Base-by-base conservation (phyloP, 2,113 vertebrate genomes). In the Sisor rabdophorus region DNA sequence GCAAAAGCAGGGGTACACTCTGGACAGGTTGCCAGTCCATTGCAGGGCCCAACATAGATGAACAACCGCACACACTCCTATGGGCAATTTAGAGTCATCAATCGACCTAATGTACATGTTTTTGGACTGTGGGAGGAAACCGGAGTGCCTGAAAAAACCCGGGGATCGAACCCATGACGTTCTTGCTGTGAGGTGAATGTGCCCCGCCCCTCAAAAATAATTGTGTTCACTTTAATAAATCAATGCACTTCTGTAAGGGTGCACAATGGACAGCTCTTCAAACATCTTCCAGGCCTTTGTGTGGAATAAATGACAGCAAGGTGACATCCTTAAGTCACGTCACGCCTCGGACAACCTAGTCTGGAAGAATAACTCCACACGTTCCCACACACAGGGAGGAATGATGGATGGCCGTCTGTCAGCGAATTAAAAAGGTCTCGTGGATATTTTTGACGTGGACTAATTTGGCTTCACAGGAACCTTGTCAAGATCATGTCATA, bases 361-460 rank as follows among this genome's bases (percentile, higher is more conserved):
- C 72, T 74, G 70, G 74, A 70, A 53, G 72, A 76, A 79, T 76
- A 72, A 79, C 77, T 76, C 12, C 47, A 60, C 28, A 63, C 36
- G 53, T 55, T 72, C 30, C 44, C 52, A 59, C 55, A 54, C 67
- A 67, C 67, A 73, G 67, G 77, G 68, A 54, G 32, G 44, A 52
- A 75, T 81, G 79, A 84, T 78, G 73, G 77, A 81, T 73, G 53
- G 28, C 79, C 79, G 44, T 79, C 77, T 79, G 78, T 61, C 79
- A 59, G 72, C 59, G 40, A 20, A 17, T 19, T 20, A 36, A 28
- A 79, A 76, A 79, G 30, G 30, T 54, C 58, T 71, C 52, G 64
- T 10, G 47, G 69, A 71, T 20, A 77, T 64, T 83, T 36, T 64
- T 76, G 64, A 76, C 36, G 68, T 40, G 36, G 67, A 50, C 48